Evolutionary conservation across 2,888 invertebrate species (phyloP), one percentile per base, ranked within the genome.

Genomic region (Orchesellides sinensis): DNA sequence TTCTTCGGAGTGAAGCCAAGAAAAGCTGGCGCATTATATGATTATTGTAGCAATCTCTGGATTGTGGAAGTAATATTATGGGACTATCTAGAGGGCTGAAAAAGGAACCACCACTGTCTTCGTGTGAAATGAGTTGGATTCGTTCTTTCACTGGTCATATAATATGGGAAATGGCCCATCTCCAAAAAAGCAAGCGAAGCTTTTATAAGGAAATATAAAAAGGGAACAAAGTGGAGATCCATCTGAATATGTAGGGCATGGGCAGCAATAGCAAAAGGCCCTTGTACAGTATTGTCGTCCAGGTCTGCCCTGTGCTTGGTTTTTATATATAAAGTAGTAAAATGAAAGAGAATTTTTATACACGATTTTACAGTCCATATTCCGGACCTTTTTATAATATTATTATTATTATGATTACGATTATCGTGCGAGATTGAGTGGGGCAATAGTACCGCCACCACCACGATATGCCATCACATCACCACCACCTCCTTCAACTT

Each of bases 351-450:
- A 10, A 29, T 56, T 70, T 70, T 70, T 70, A 59, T 61, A 35
- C 47, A 19, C 21, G 19, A 72, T 66, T 77, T 77, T 77, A 77
- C 56, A 66, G 66, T 77, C 66, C 56, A 47, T 77, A 66, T 27
- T 65, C 35, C 17, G 32, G 29, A 52, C 45, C 49, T 56, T 49
- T 54, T 75, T 54, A 52, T 63, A 65, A 32, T 78, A 78, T 56
- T 66, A 61, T 59, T 72, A 75, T 75, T 69, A 61, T 68, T 78
- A 78, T 25, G 66, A 69, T 78, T 78, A 78, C 35, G 66, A 69
- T 78, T 77, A 77, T 68, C 77, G 56, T 56, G 25, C 14, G 27
- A 54, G 56, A 68, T 47, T 54, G 40, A 56, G 47, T 29, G 66
- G 68, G 32, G 65, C 14, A 19, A 47, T 40, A 23, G 61, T 14